A percentile compares a stretch with the other conserved stretches of the same genome.
These are phyloP conservation scores for Psilanteris sp. DNA, from an alignment of 1,140 invertebrate genomes.

Conservation along the genomic window DNA sequence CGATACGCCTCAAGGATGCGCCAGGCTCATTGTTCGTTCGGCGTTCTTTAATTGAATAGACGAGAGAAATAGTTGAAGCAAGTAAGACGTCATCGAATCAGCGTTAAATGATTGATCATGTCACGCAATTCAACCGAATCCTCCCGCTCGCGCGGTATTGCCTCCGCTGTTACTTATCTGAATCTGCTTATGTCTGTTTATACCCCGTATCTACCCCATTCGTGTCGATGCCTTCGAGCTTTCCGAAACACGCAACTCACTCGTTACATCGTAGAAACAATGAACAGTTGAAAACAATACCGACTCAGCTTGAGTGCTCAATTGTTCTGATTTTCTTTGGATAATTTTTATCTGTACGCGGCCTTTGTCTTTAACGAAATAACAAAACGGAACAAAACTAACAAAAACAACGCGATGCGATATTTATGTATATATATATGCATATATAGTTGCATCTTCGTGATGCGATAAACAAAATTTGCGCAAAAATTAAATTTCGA, in stretches of 20 bases:
- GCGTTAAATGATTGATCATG: conserved; percentile 51
- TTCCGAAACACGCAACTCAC: conserved; percentile 69
- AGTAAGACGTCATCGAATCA: conserved; percentile 57
- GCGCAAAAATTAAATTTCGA: too few species aligned
- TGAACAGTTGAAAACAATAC: conserved; percentile 72
- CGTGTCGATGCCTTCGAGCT: conserved; percentile 60
- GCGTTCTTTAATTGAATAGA: not conserved
- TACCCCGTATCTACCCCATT: conserved; percentile 59
- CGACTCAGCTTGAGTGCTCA: conserved; percentile 39
- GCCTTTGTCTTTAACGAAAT: conserved; percentile 4
- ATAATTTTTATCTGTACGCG: conserved; percentile 28
- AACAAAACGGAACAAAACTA: not conserved
- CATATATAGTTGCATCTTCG: too few species aligned
- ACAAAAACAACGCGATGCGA: too few species aligned
- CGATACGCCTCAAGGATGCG: too few species aligned
- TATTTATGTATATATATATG: too few species aligned
- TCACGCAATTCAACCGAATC: conserved; percentile 52
- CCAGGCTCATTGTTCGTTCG: too few species aligned
- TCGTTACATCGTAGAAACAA: conserved; percentile 73
- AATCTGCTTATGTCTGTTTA: conserved; percentile 63
- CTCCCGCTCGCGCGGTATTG: conserved; percentile 35
- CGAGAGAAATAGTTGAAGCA: conserved; percentile 15
- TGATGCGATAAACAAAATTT: too few species aligned
- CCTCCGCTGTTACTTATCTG: conserved; percentile 57
- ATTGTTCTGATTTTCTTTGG: conserved; percentile 57